phyloP scores from a whole-genome alignment of 2,797 vertebrate species.

The Perodicticus potto region DNA sequence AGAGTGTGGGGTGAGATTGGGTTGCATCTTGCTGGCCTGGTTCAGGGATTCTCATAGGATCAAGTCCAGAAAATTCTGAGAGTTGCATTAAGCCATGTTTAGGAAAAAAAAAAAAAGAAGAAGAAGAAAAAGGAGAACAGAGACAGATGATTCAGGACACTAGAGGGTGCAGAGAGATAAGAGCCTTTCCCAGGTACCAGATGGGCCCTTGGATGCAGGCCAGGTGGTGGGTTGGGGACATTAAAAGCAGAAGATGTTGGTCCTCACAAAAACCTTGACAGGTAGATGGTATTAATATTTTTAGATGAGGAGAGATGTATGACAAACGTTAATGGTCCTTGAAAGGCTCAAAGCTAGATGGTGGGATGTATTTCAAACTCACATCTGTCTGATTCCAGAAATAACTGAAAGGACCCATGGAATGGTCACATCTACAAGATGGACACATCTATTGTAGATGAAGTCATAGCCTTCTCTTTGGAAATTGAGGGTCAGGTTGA shows the following conservation, averaged over 20 bases:
- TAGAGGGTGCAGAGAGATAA: not conserved
- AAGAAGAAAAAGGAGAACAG: not conserved
- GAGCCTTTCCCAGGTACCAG: fast-evolving
- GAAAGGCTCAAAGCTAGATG: not conserved
- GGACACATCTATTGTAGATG: not conserved
- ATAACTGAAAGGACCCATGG: not conserved
- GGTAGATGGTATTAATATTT: too few relatives aligned
- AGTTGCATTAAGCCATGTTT: fast-evolving
- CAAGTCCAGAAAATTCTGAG: not conserved
- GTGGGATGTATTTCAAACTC: not conserved
- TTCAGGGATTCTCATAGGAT: not conserved
- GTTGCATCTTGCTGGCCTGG: not conserved
- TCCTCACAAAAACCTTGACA: not conserved
- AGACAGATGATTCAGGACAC: not conserved
- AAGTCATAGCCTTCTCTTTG: not conserved
- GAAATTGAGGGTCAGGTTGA: not conserved
- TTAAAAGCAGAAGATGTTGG: not conserved
- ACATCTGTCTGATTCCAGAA: not conserved
- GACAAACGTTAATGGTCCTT: not conserved
- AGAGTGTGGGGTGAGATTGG: not conserved
- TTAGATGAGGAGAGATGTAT: not conserved
- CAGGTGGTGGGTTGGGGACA: not conserved
- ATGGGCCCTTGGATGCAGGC: not conserved
- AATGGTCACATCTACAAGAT: not conserved
- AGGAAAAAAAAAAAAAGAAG: too few relatives aligned